Conservation (phyloP, 2,113 vertebrate genomes). For the Sciurus niger region DNA sequence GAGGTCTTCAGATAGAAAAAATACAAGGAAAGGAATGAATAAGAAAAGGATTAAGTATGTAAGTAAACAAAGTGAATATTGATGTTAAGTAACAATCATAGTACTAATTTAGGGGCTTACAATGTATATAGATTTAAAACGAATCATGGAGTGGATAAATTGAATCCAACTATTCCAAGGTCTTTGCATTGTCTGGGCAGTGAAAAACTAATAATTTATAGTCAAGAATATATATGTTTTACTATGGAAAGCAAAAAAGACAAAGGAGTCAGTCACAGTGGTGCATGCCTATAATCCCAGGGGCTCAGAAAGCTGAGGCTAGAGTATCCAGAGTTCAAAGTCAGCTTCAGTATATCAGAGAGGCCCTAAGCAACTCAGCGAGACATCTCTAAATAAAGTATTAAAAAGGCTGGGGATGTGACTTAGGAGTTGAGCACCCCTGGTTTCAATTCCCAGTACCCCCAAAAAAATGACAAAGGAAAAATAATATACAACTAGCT, state of each 20-base stretch:
- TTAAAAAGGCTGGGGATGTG: too few species aligned
- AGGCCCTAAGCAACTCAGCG: too few species aligned
- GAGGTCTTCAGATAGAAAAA: background rate
- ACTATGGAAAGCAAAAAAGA: background rate
- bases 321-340: too few species aligned
- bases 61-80: constrained; percentile 17
- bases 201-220: constrained; percentile 7
- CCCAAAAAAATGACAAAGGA: background rate
- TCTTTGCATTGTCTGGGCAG: background rate
- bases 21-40: background rate
- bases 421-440: too few species aligned
- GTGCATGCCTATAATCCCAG: too few species aligned
- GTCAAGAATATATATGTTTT: background rate
- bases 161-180: background rate
- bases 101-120: background rate
- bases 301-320: too few species aligned
- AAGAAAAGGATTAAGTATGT: background rate
- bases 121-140: constrained; percentile 30
- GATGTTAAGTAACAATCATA: background rate
- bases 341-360: too few species aligned
- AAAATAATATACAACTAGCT: background rate
- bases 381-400: too few species aligned
- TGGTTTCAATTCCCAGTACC: too few species aligned
- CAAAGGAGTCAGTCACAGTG: background rate
- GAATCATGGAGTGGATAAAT: background rate